A percentile compares a stretch with the other conserved stretches of the same genome.
phyloP scores from a whole-genome alignment of 2,888 invertebrate species.

The Lasius platythorax region DNA sequence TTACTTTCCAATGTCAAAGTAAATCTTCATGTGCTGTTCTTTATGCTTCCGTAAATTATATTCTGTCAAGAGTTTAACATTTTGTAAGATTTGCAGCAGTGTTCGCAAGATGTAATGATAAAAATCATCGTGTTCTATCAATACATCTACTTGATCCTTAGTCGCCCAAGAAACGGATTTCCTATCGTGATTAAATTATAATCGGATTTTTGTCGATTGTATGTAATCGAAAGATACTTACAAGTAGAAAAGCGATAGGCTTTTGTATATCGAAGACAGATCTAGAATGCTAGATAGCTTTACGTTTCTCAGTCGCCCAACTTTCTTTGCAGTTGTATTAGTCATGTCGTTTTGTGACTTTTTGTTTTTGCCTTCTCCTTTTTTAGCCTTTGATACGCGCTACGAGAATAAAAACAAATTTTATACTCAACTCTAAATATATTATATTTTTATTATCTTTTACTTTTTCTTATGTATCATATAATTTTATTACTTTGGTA shows the following conservation, averaged over 20 bases:
- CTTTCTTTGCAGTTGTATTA: constrained; percentile 81
- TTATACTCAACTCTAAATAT: constrained; percentile 21
- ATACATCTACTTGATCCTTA: constrained; percentile 86
- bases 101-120: constrained; percentile 88
- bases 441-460: not conserved
- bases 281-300: constrained; percentile 86
- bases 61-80: constrained; percentile 83
- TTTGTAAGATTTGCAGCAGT: constrained; percentile 84
- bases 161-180: constrained; percentile 88
- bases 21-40: constrained; percentile 80
- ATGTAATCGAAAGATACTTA: constrained; percentile 76
- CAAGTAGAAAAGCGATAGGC: constrained; percentile 86
- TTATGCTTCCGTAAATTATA: constrained; percentile 77
- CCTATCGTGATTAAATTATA: constrained; percentile 79
- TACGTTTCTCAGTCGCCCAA: constrained; percentile 74
- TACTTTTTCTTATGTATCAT: not conserved
- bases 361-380: constrained; percentile 84
- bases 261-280: constrained; percentile 85
- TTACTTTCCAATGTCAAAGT: constrained; percentile 84
- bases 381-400: constrained; percentile 84
- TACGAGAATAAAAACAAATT: not conserved
- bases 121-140: constrained; percentile 87
- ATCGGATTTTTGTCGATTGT: constrained; percentile 11
- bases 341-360: constrained; percentile 82
- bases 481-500: constrained; percentile 87